These are phyloP conservation scores for Xenus cinereus DNA, from an alignment of 2,113 vertebrate species.

Conservation along the genomic window DNA sequence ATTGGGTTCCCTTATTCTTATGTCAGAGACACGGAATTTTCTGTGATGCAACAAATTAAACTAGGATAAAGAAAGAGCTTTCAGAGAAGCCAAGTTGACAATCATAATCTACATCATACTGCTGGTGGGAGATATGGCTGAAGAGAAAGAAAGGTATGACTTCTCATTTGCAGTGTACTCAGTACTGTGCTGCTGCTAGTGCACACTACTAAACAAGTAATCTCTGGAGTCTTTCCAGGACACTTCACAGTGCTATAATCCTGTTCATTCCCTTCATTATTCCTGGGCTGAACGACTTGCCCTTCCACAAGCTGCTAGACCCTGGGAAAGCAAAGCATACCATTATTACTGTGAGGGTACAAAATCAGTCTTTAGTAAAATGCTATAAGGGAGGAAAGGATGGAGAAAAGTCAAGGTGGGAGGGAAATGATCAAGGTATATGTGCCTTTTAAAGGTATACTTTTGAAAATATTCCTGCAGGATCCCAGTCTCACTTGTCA, in stretches of 20 bases:
- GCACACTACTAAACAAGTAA: neutral
- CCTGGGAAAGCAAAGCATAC: neutral
- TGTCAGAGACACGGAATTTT: accelerated
- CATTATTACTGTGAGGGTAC: accelerated
- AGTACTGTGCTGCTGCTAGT: neutral
- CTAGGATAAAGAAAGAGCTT: neutral
- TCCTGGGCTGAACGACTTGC: neutral
- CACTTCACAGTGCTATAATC: accelerated
- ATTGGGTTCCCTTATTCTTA: neutral
- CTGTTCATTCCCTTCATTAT: neutral
- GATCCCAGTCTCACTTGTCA: neutral
- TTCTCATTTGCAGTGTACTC: neutral
- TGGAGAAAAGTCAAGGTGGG: neutral
- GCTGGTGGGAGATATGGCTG: neutral
- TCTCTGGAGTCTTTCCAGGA: neutral
- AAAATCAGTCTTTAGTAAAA: neutral
- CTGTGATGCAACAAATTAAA: neutral
- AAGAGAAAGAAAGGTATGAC: neutral
- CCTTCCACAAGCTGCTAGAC: neutral
- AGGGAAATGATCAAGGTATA: accelerated
- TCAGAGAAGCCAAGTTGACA: neutral
- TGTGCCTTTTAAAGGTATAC: neutral
- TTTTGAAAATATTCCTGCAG: neutral
- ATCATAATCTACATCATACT: neutral
- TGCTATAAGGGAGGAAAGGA: neutral